A percentile compares a stretch with the other conserved stretches of the same genome.
Conservation (phyloP, 2,888 invertebrate genomes). For the Ditylenchus weischeri region DNA sequence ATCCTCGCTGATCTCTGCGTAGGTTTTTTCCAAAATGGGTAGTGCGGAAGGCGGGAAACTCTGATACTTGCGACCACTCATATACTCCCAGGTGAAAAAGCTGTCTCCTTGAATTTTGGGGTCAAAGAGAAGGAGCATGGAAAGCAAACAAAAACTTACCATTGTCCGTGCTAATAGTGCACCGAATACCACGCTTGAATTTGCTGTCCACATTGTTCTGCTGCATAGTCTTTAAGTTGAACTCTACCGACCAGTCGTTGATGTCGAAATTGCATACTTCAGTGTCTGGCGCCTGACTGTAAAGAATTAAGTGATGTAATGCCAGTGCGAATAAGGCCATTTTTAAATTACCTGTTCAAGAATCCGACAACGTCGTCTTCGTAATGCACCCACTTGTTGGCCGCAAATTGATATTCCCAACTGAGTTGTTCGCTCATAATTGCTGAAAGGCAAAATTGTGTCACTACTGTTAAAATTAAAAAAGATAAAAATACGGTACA, state of each 20-base stretch:
- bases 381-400: conserved; percentile 8
- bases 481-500: too few species aligned
- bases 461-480: too few species aligned
- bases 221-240: conserved; percentile 9
- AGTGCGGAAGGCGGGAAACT: background rate
- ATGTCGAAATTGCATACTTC: background rate
- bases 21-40: background rate
- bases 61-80: background rate
- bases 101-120: conserved; percentile 2
- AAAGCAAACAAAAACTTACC: background rate
- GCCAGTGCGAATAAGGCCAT: too few species aligned
- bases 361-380: background rate
- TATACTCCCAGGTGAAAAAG: background rate
- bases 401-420: conserved; percentile 14
- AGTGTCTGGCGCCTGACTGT: background rate
- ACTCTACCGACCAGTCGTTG: background rate
- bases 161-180: background rate
- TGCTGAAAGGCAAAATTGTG: too few species aligned
- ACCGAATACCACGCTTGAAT: conserved; percentile 4
- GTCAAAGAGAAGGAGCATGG: background rate
- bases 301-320: too few species aligned
- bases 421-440: conserved; percentile 1
- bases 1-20: background rate
- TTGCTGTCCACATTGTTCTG: conserved; percentile 3
- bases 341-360: conserved; percentile 9